A percentile compares a stretch with the other conserved stretches of the same genome.
These are phyloP conservation scores for Melanocharis versteri DNA, from an alignment of 2,113 vertebrate species.

Conservation along the genomic window DNA sequence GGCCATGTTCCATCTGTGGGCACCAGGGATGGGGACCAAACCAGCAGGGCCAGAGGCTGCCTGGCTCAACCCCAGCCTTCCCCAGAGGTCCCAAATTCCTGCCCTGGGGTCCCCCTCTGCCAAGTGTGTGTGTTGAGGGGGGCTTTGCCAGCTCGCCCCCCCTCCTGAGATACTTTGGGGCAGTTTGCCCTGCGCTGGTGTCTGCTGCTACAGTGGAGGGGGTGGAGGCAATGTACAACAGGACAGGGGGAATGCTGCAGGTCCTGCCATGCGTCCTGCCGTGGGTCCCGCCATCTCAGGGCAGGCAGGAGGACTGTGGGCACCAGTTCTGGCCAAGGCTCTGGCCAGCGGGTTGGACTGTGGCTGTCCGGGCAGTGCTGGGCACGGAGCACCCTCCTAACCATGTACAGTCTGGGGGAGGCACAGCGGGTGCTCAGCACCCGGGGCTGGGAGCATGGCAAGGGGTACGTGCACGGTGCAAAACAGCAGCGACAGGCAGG, in stretches of 20 bases:
- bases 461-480: neutral
- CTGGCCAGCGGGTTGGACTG: neutral
- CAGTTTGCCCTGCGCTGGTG: slow-evolving; percentile 59
- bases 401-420: neutral
- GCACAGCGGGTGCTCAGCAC: slow-evolving; percentile 30
- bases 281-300: neutral
- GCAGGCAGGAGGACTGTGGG: neutral
- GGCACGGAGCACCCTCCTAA: neutral
- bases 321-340: neutral
- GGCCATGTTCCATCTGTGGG: neutral
- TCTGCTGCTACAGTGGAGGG: slow-evolving; percentile 58
- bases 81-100: neutral
- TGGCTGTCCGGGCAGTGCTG: neutral
- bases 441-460: neutral
- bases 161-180: slow-evolving; percentile 60
- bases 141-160: slow-evolving; percentile 31
- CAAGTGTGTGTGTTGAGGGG: neutral
- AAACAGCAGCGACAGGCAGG: neutral
- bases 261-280: neutral
- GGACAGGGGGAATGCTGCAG: neutral
- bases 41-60: neutral
- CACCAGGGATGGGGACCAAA: neutral
- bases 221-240: slow-evolving; percentile 7
- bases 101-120: neutral
- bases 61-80: neutral